Base-by-base conservation (phyloP, 2,113 vertebrate species). In the Dasypus novemcinctus region DNA sequence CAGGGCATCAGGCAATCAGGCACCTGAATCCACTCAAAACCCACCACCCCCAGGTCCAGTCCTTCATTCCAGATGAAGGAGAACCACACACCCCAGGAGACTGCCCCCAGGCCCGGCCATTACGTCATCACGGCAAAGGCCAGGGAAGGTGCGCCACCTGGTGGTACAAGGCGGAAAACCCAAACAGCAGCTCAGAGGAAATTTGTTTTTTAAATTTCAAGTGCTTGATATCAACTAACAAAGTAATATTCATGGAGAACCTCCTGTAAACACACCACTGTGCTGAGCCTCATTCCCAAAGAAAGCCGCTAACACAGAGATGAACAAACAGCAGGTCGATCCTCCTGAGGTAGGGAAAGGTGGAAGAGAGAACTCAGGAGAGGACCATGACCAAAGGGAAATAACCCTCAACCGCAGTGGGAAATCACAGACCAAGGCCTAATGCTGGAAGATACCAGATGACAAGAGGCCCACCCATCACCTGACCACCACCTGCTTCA, bases 41-140 rank as follows among this genome's bases (percentile, higher is more conserved):
- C 54, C 36, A 18, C 68, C 17, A 10, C 17, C 84, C 46, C 12
- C 46, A 25, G 18, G 23, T 13, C 59, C 7, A 31, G 17, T 23
- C 29, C 36, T 85, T 59, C 41, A 69, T 54, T 81, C 21, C 33
- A 52, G 64, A 38, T 46, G 27, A 84, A 43, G 36, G 36, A 12
- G 78, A 86, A 64, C 31, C 41, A 20, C 43, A 49, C 25, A 4
- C 4, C 2, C 7, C 1, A 8, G 66, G 20, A 27, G 23, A 18
- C 4, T 27, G 49, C 43, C 13, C 11, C 12, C 2, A 57, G 54
- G 1, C 1, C 1, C 1, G 14, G 1, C 25, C 12, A 5, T 0
- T 11, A 4, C 0, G 6, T 38, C 6, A 1, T 3, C 13, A 12
- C 15, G 75, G 41, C 4, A 0, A 21, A 29, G 41, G 68, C 21